Evolutionary conservation across 2,797 vertebrate genomes (phyloP).

Genomic region (Phataginus tricuspis): DNA sequence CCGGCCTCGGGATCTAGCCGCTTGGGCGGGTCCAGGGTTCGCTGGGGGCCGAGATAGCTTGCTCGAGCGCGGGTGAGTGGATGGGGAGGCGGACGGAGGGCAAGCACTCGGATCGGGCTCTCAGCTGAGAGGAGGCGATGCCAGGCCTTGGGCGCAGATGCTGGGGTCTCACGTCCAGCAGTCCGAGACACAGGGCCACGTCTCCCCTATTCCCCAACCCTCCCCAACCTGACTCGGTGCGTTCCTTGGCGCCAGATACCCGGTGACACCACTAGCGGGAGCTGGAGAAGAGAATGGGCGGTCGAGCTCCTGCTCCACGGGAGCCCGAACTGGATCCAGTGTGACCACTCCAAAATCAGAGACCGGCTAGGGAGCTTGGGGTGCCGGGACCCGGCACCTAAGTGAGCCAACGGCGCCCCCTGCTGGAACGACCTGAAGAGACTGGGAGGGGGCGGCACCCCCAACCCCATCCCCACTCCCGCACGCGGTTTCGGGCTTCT

Average conservation of each 20-base stretch:
- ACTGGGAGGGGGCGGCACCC: background rate
- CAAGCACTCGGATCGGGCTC: background rate
- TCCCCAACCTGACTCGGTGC: background rate
- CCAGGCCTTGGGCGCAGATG: background rate
- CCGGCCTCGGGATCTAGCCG: background rate
- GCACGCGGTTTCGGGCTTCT: background rate
- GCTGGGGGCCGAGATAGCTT: background rate
- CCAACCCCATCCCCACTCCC: no score
- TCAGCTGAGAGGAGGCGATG: background rate
- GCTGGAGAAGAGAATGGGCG: background rate
- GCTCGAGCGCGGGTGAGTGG: background rate
- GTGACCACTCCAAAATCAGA: background rate
- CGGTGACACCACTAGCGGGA: background rate
- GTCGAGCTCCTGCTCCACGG: background rate
- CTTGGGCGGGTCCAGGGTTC: background rate
- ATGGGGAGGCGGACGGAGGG: background rate
- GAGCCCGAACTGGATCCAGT: background rate
- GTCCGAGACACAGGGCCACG: background rate
- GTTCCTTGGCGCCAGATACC: background rate
- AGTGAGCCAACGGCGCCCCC: constrained; percentile 30
- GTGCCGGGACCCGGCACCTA: background rate
- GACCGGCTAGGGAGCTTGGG: background rate
- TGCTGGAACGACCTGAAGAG: constrained; percentile 22
- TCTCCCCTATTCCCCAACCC: background rate
- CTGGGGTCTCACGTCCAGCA: background rate